A percentile compares a stretch with the other conserved stretches of the same genome.
Evolutionary conservation across 2,797 vertebrate genomes (phyloP).

Genomic region (Rhinichthys osculus): DNA sequence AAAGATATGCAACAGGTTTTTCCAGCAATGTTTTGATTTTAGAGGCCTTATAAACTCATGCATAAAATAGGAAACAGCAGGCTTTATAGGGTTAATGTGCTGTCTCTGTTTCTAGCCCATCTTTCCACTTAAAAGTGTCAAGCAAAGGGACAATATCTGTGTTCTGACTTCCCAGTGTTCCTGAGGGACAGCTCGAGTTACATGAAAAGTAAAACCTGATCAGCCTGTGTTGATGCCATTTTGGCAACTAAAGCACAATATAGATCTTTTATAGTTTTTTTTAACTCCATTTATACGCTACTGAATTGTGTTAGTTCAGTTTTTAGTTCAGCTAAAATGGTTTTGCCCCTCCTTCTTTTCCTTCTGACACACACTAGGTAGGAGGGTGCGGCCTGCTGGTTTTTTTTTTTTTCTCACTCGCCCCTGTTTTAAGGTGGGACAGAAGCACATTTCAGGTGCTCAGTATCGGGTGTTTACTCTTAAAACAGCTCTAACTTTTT

Average conservation of each 20-base stretch:
- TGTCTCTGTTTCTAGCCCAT: neutral
- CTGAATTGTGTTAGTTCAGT: neutral
- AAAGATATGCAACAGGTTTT: neutral
- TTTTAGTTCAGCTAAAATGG: neutral
- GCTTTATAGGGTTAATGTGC: neutral
- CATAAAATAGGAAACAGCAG: too few relatives aligned
- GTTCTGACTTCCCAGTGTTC: constrained; percentile 5
- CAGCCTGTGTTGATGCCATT: neutral
- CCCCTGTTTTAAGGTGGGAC: neutral
- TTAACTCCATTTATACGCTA: neutral
- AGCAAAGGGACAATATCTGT: constrained; percentile 13
- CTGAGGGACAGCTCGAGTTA: constrained; percentile 10
- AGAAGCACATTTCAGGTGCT: neutral
- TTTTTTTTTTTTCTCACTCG: neutral
- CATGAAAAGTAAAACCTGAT: constrained; percentile 6
- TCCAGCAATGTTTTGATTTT: neutral
- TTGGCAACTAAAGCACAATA: constrained; percentile 1
- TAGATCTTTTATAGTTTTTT: neutral
- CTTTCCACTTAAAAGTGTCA: neutral
- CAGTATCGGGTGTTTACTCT: constrained; percentile 3
- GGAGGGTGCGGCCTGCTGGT: neutral
- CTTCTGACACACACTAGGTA: constrained; percentile 17
- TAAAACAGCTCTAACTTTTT: neutral
- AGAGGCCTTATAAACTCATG: neutral
- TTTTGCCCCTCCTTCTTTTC: neutral